Conservation (phyloP, 2,113 vertebrate species). For the Actenoides lindsayi region DNA sequence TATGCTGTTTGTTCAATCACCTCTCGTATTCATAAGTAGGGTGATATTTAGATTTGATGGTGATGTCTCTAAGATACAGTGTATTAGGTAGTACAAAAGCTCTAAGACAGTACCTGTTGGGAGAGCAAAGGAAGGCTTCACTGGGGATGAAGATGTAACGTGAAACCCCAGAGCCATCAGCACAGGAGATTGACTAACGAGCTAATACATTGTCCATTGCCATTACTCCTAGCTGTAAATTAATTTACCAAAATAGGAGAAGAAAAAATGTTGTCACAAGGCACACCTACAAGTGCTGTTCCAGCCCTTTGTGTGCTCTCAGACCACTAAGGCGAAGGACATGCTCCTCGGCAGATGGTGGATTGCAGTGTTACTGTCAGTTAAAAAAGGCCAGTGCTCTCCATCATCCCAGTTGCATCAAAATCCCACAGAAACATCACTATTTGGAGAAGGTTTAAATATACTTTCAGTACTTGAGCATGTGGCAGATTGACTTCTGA, state of each 20-base stretch:
- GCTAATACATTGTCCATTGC: conserved; percentile 1
- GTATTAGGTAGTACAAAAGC: not conserved
- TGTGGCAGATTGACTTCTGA: not conserved
- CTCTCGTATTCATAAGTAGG: not conserved
- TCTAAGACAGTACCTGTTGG: not conserved
- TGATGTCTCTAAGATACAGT: not conserved
- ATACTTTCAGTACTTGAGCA: not conserved
- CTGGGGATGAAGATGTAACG: not conserved
- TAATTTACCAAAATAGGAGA: conserved; percentile 2
- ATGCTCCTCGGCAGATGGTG: not conserved
- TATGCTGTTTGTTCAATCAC: not conserved
- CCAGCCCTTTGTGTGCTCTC: not conserved
- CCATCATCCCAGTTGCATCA: not conserved
- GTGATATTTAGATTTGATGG: not conserved
- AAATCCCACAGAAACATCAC: not conserved
- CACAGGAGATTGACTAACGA: not conserved
- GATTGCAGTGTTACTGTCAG: not conserved
- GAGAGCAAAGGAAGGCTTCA: not conserved
- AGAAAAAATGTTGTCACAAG: not conserved
- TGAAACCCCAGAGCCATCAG: not conserved
- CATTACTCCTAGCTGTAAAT: conserved; percentile 17
- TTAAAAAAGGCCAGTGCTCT: not conserved
- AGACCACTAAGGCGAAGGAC: not conserved
- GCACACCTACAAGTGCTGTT: not conserved
- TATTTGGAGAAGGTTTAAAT: not conserved